These are phyloP conservation scores for Calyptomena viridis DNA, from an alignment of 2,113 vertebrate genomes.

Conservation along the genomic window DNA sequence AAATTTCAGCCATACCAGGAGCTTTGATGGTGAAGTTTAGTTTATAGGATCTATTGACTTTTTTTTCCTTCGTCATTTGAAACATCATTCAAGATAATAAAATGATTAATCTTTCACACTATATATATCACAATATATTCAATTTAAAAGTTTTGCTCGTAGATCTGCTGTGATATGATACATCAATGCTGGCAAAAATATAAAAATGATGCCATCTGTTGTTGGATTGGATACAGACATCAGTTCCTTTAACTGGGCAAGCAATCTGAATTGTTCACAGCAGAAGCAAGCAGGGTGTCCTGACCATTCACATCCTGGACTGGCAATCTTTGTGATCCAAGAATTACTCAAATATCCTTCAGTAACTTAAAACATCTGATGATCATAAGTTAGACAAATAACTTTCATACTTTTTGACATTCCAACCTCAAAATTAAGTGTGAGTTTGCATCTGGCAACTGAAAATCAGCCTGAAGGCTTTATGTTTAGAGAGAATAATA, in stretches of 20 bases:
- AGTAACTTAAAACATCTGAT: neutral
- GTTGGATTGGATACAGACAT: neutral
- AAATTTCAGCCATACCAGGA: neutral
- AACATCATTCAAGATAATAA: neutral
- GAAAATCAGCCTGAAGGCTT: neutral
- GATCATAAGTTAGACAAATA: neutral
- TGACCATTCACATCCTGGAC: neutral
- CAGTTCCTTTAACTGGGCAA: neutral
- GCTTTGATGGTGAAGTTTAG: neutral
- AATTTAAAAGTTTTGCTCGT: neutral
- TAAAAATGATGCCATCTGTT: neutral
- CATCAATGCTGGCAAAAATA: neutral
- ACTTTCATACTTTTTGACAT: neutral
- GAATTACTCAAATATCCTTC: neutral
- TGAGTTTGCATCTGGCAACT: neutral
- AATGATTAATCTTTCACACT: neutral
- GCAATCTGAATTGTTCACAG: neutral
- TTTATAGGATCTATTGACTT: neutral
- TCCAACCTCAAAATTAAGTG: neutral
- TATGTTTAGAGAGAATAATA: neutral
- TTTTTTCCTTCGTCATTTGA: neutral
- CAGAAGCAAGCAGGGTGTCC: neutral
- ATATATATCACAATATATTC: neutral
- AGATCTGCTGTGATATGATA: neutral
- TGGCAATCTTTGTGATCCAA: neutral